phyloP scores from a whole-genome alignment of 2,113 vertebrate genomes.

The Sorex fumeus region DNA sequence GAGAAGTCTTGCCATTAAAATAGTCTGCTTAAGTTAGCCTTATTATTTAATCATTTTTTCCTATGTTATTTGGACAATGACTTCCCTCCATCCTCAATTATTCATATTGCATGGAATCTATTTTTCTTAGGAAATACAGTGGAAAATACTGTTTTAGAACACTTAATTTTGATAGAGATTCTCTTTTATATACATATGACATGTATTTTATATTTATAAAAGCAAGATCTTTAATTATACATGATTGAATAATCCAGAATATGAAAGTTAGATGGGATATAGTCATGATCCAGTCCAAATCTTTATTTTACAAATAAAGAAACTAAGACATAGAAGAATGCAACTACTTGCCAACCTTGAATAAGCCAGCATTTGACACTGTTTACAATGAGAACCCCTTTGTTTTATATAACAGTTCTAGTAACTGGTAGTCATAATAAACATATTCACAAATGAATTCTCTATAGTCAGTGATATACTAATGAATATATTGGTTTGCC shows the following conservation, averaged over 20 bases:
- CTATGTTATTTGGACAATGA: slow-evolving; percentile 5
- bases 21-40: slow-evolving; percentile 2
- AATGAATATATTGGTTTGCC: not conserved
- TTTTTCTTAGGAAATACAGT: slow-evolving; percentile 11
- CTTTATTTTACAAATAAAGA: slow-evolving; percentile 53
- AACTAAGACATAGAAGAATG: not conserved
- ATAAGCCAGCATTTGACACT: not conserved
- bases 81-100: not conserved
- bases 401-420: not conserved
- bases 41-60: slow-evolving; percentile 52
- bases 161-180: slow-evolving; percentile 19
- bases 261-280: not conserved
- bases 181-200: not conserved
- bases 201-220: slow-evolving; percentile 28
- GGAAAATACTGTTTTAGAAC: slow-evolving; percentile 42
- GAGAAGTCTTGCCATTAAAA: not conserved
- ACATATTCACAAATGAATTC: not conserved
- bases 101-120: slow-evolving; percentile 42
- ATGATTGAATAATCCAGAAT: not conserved
- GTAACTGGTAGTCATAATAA: not conserved
- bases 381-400: not conserved
- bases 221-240: not conserved
- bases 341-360: slow-evolving; percentile 2
- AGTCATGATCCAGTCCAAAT: not conserved
- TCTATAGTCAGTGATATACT: not conserved